Base-by-base conservation (phyloP, 2,888 invertebrate genomes). In the Acrobasis repandana region DNA sequence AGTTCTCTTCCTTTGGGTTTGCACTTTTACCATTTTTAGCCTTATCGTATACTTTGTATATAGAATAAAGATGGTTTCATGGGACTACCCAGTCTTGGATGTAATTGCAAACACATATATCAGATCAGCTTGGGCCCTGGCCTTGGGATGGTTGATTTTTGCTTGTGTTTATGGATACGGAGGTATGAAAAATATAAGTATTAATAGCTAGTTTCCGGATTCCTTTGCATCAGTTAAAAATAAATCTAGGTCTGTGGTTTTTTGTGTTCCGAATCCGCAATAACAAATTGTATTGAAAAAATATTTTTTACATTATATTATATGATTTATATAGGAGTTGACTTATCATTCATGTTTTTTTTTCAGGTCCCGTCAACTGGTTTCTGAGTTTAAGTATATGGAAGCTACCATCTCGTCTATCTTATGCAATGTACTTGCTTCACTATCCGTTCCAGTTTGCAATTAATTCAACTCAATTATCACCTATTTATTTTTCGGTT, bases 341-440 rank as follows among this genome's bases (percentile, higher is more conserved):
- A n/a, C n/a, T n/a, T n/a, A n/a, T n/a, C n/a, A n/a, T n/a, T n/a
- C n/a, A n/a, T n/a, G n/a, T n/a, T n/a, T 58, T 46, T 43, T 38
- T 64, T 68, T 52, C 66, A 90, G 90, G 86, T 63, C 75, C 84
- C 14, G 70, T 91, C 2, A 83, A 88, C 64, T 84, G 82, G 79
- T 77, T 91, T 61, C 67, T 92, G n/a, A 86, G 87, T 0, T 67
- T 81, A 9, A 72, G 79, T 16, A 65, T 86, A 10, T 91, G 89
- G 75, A 83, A 85, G 70, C 72, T 89, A 14, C 69, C 89, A 9
- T 83, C 82, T 14, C 79, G 86, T 51, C 73, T 93, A 10, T 88
- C 89, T 0, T 93, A 90, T 65, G 86, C 87, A 36, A 86, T 93
- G 75, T 93, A 88, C 67, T 58, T 93, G 8, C 72, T 90, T 8